Conservation (phyloP, 30 jellyfish, hydroid and myxozoan species). For the Morbakka virulenta region DNA sequence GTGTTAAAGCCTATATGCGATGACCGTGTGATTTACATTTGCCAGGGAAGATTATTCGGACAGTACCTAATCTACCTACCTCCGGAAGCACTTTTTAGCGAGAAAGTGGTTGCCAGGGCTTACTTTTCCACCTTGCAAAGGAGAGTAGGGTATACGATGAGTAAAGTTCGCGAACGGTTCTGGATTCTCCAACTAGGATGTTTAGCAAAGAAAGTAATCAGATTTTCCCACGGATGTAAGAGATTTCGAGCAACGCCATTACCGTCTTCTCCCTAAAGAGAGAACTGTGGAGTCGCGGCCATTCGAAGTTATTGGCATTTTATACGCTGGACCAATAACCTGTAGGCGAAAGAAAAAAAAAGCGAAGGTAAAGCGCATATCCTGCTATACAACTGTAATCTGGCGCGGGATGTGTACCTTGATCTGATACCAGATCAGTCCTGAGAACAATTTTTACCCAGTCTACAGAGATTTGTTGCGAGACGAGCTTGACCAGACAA, state of each 20-base stretch:
- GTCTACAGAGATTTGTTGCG: slow-evolving; percentile 53
- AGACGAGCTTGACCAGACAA: slow-evolving; percentile 57
- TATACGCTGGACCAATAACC: slow-evolving; percentile 55
- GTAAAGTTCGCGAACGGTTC: no score
- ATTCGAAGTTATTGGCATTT: slow-evolving; percentile 45
- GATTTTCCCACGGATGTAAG: slow-evolving; percentile 44
- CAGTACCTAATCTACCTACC: neutral
- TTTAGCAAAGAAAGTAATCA: slow-evolving; percentile 23
- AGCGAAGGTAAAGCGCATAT: slow-evolving; percentile 51
- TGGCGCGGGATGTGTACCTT: slow-evolving; percentile 51
- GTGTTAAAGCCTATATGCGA: slow-evolving; percentile 10
- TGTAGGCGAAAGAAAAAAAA: slow-evolving; percentile 10
- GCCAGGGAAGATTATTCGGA: neutral
- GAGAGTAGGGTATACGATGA: no score
- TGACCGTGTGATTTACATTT: neutral
- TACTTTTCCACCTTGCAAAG: neutral
- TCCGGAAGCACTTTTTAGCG: no score
- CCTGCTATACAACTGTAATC: slow-evolving; percentile 59
- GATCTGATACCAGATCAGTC: slow-evolving; percentile 44
- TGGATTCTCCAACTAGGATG: slow-evolving; percentile 40
- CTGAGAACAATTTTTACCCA: slow-evolving; percentile 32
- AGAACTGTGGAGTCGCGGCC: slow-evolving; percentile 29
- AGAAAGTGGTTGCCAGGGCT: neutral
- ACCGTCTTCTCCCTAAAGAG: slow-evolving; percentile 25
- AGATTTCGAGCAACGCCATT: slow-evolving; percentile 30